Evolutionary conservation across 92 coral and sea anemone species (phyloP), one percentile per base, ranked within the genome.

Genomic region (Zoanthus sociatus): DNA sequence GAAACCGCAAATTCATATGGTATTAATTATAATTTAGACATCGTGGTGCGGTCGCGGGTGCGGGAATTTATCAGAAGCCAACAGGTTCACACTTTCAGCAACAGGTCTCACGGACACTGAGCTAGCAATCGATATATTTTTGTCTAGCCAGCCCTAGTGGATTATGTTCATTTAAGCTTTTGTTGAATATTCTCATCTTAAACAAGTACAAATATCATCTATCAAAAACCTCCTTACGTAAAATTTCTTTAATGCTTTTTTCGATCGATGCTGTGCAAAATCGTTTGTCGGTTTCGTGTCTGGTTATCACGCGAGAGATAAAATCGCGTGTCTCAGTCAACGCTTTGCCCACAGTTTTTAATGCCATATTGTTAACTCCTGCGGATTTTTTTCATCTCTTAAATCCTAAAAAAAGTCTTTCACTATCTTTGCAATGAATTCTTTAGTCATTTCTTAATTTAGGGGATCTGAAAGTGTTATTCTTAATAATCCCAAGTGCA

Each of bases 1-100:
- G n/a, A 46, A 66, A 46, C 85, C 75, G 30, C 48, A 66, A 50
- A 20, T 26, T 76, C 74, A 81, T 51, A 63, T 81, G 85, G 47
- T 30, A 64, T 50, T 46, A 81, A 81, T 81, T 81, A 81, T 21
- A 46, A 14, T 18, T 11, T 37, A 81, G 85, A 66, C 71, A 37
- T 53, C 71, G 55, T n/a, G 10, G 11, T 45, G 73, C 33, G 84
- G 64, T 64, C 63, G 44, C 71, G 26, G 73, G 53, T 20, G 10
- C 54, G 16, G 20, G 42, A 79, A 79, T 14, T 79, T 60, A 20
- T 58, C 17, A 16, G 18, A 61, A 53, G 84, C 64, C 84, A 79
- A 79, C 14, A 37, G 64, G 6, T 18, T 11, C 5, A 47, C 44
- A n/a, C 70, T 64, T 64, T 17, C 37, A 6, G 20, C 20, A 67